Base-by-base conservation (phyloP, 2,888 invertebrate species). In the Gymnosoma rotundatum region DNA sequence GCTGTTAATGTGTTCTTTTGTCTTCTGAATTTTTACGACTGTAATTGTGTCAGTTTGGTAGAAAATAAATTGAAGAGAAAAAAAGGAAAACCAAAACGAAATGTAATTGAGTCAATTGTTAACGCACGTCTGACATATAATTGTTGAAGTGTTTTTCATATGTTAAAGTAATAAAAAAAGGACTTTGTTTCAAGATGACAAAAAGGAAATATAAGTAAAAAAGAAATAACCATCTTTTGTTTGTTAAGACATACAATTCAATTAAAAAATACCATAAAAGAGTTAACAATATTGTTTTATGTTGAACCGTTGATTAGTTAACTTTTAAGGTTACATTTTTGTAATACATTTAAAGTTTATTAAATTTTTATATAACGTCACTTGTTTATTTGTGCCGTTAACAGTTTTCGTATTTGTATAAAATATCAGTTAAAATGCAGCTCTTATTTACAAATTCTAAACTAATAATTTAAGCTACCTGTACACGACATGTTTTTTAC, bases 31-130 rank as follows among this genome's bases (percentile, higher is more conserved):
- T 6, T n/a, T 70, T 36, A 10, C 32, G 18, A n/a, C 60, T 16
- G 61, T 52, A 75, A 38, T 83, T 4, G 79, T 72, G 75, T 83
- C 66, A 75, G 70, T 75, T 76, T 58, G 36, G 1, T 52, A 42
- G 25, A 52, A 60, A 67, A 42, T 18, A 3, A 20, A 32, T 7
- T 50, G 5, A 69, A 63, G 18, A 38, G 32, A 16, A 32, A 36
- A 16, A 45, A 52, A 18, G 45, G 14, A 36, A 18, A 63, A 54
- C n/a, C 42, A 42, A 32, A 52, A 64, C 32, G 18, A 52, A 50
- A 42, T 67, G 38, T 75, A 83, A 84, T 73, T 78, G 78, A 84
- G 76, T 80, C 83, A 84, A 81, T 84, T 80, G 83, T 73, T 81
- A 78, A 80, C 72, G 61, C 80, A 83, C 38, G 79, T 76, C 67